phyloP scores from a whole-genome alignment of 2,797 vertebrate species.

The Rhabdophis nuchalis region DNA sequence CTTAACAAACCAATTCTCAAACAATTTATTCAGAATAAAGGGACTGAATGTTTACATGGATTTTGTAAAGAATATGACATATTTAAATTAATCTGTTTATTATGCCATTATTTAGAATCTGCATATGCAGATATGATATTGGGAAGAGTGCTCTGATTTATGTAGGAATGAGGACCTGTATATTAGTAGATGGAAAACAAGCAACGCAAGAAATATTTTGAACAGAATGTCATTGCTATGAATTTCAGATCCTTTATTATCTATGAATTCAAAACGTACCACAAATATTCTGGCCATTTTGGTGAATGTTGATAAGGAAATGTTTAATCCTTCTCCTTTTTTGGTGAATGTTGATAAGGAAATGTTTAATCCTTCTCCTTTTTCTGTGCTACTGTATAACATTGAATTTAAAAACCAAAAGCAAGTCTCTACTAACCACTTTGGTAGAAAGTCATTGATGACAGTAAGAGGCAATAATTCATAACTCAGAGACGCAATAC shows the following conservation, averaged over 20 bases:
- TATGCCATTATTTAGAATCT: neutral
- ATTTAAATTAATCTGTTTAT: neutral
- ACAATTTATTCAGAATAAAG: neutral
- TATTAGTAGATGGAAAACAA: neutral
- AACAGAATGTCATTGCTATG: neutral
- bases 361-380: neutral
- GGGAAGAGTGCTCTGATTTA: neutral
- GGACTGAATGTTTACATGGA: neutral
- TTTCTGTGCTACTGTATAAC: neutral
- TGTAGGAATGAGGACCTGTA: neutral
- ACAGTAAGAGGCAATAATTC: neutral
- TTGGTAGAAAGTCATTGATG: neutral
- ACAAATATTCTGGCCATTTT: neutral
- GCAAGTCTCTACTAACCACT: neutral
- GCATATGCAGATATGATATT: neutral
- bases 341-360: neutral
- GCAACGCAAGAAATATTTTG: neutral
- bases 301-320: neutral
- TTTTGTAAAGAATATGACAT: neutral
- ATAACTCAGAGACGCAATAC: neutral
- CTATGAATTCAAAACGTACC: neutral
- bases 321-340: neutral
- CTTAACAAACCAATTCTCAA: neutral
- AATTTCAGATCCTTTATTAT: neutral
- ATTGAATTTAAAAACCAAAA: neutral